Evolutionary conservation across 2,113 vertebrate genomes (phyloP).

Genomic region (Petaurus breviceps): DNA sequence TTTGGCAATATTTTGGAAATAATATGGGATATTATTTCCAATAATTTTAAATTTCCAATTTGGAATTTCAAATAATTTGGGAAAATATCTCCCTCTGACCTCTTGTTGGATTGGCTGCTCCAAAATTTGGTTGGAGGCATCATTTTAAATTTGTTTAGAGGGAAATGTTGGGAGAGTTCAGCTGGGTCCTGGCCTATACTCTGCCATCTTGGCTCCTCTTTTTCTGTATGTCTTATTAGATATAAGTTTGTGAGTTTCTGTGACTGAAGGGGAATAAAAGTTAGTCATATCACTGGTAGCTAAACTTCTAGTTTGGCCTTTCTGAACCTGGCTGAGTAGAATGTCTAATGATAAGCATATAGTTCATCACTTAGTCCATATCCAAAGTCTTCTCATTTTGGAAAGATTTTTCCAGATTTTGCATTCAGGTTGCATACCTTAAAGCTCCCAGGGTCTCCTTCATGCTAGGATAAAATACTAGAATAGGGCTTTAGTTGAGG

Average conservation of each 20-base stretch:
- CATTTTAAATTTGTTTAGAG: background rate
- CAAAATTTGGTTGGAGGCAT: background rate
- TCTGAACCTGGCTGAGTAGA: background rate
- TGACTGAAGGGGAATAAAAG: background rate
- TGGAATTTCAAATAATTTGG: too few relatives aligned
- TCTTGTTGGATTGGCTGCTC: background rate
- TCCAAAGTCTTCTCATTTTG: background rate
- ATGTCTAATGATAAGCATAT: background rate
- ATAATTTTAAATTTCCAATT: too few relatives aligned
- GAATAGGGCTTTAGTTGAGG: background rate
- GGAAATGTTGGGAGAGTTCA: background rate
- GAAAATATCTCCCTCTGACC: background rate
- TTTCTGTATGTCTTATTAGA: background rate
- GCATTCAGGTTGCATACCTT: background rate
- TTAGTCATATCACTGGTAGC: background rate
- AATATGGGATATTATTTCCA: too few relatives aligned
- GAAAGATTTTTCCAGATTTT: background rate
- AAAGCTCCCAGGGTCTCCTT: background rate
- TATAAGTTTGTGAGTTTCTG: background rate
- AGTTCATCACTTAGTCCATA: background rate
- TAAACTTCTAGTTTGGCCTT: background rate
- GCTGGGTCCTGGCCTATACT: background rate
- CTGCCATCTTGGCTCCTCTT: background rate
- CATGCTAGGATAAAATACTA: background rate
- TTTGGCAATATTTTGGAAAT: too few relatives aligned